Percentiles rank a stretch among this genome's conserved stretches.
phyloP scores from a whole-genome alignment of 2,113 vertebrate species.

The Cricetomys ansorgei region DNA sequence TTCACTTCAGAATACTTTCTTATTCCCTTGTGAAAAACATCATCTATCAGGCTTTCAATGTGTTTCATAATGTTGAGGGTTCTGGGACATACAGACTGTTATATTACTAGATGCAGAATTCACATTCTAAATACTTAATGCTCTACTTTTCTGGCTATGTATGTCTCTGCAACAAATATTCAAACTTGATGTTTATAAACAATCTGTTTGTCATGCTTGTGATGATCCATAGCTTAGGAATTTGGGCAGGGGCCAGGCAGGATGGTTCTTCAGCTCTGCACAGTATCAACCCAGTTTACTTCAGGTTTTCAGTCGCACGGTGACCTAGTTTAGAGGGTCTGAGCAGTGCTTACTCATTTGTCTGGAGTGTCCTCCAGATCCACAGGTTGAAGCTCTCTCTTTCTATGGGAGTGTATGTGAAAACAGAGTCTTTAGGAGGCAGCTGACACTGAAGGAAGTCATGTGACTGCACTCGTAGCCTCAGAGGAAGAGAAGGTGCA shows the following conservation, averaged over 20 bases:
- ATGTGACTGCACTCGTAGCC: neutral
- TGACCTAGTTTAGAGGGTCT: neutral
- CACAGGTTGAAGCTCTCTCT: neutral
- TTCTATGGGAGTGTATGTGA: neutral
- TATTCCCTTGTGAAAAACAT: neutral
- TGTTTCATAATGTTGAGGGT: neutral
- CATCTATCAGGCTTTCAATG: constrained; percentile 3
- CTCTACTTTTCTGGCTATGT: neutral
- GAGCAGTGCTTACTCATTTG: neutral
- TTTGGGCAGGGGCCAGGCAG: neutral
- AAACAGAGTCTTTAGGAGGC: neutral
- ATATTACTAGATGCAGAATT: neutral
- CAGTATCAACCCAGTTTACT: neutral
- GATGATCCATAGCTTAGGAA: neutral
- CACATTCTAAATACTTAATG: constrained; percentile 2
- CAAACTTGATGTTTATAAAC: neutral
- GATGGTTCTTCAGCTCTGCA: neutral
- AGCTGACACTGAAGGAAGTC: neutral
- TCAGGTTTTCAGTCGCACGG: neutral
- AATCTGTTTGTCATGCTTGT: neutral
- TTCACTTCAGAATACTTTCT: neutral
- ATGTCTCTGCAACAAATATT: neutral
- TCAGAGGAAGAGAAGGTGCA: neutral
- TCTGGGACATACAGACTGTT: neutral
- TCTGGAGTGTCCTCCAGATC: neutral